Conservation (phyloP, 2,797 vertebrate species). For the Caiman crocodilus region DNA sequence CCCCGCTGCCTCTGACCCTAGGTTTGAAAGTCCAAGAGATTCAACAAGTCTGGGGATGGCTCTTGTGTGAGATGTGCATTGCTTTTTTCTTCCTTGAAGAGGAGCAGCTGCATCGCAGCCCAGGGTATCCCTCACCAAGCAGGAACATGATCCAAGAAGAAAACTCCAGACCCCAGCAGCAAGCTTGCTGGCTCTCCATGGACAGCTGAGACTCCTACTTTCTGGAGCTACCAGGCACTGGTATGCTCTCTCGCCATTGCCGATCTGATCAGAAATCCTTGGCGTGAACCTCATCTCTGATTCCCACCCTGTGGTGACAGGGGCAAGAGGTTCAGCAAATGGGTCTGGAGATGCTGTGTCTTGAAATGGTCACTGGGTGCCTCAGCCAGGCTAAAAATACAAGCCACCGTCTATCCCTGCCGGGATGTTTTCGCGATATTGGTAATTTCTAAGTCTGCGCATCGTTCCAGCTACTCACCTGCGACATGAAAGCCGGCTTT, state of each 20-base stretch:
- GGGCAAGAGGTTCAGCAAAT: background rate
- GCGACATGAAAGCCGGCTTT: background rate
- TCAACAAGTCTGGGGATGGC: background rate
- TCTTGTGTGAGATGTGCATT: background rate
- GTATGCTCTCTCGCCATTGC: background rate
- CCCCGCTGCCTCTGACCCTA: background rate
- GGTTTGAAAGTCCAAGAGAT: background rate
- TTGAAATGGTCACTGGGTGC: accelerated
- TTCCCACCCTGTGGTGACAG: accelerated
- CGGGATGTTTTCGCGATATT: accelerated
- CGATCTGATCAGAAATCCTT: no score
- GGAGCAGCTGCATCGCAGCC: no score
- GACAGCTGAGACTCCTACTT: background rate
- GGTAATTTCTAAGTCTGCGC: background rate
- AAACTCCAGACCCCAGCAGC: background rate
- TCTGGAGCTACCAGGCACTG: accelerated
- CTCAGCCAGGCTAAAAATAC: background rate
- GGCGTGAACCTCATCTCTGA: background rate
- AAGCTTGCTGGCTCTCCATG: background rate
- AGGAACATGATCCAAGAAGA: background rate
- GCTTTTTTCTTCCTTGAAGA: background rate
- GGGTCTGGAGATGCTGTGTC: background rate
- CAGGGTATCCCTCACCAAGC: background rate
- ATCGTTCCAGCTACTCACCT: background rate
- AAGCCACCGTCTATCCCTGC: background rate